Percentiles rank a stretch among this genome's conserved stretches.
Conservation (phyloP, 2,888 invertebrate species). For the Chrysina gloriosa region DNA sequence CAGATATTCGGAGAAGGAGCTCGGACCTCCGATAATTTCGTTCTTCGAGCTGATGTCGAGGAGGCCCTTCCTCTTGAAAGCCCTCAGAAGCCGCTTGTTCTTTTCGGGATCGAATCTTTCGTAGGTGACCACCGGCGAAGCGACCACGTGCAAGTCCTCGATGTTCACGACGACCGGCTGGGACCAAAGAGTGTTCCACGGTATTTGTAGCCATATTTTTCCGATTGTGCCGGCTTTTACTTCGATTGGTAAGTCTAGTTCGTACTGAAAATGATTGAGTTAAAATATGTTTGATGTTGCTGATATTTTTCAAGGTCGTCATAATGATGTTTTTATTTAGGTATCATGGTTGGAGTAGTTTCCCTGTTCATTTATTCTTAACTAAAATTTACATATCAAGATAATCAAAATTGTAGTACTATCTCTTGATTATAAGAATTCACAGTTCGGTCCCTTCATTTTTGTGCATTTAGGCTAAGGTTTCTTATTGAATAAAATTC, state of each 20-base stretch:
- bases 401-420: too few species aligned
- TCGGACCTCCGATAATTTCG: constrained; percentile 72
- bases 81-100: constrained; percentile 78
- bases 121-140: constrained; percentile 78
- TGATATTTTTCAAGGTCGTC: too few species aligned
- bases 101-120: constrained; percentile 78
- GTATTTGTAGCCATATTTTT: constrained; percentile 78
- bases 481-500: too few species aligned
- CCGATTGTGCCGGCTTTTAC: constrained; percentile 85
- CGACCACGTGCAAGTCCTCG: constrained; percentile 82
- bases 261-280: constrained; percentile 79
- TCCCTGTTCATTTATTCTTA: too few species aligned
- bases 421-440: too few species aligned
- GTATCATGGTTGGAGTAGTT: too few species aligned
- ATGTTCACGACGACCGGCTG: constrained; percentile 79
- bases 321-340: too few species aligned
- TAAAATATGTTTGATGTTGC: too few species aligned
- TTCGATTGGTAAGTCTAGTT: constrained; percentile 83
- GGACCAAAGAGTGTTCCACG: constrained; percentile 81
- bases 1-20: constrained; percentile 78
- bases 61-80: constrained; percentile 78
- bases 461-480: too few species aligned
- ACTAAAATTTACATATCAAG: too few species aligned
- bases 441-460: too few species aligned
- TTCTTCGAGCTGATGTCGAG: constrained; percentile 73